Evolutionary conservation across 1,140 invertebrate species (phyloP).

Genomic region (Brachionus rotundiformis): DNA sequence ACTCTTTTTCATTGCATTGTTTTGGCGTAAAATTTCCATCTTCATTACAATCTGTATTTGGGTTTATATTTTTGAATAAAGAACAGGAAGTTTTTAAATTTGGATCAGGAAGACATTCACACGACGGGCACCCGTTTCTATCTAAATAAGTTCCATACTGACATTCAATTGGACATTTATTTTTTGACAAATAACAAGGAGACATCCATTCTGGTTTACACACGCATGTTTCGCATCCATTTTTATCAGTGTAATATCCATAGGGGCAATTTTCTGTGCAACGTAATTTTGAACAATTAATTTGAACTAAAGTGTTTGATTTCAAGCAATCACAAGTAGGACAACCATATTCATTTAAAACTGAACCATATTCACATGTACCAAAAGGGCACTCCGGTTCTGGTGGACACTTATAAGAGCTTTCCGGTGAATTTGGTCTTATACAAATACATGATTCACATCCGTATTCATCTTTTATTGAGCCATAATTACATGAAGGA

Average conservation of each 20-base stretch:
- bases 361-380: conserved; percentile 31
- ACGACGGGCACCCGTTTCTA: conserved; percentile 30
- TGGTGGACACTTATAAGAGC: background rate
- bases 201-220: conserved; percentile 45
- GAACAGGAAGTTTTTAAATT: background rate
- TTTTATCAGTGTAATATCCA: conserved; percentile 40
- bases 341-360: conserved; percentile 41
- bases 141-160: conserved; percentile 38
- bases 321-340: conserved; percentile 40
- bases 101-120: conserved; percentile 42
- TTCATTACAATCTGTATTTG: conserved; percentile 3
- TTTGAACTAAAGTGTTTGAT: background rate
- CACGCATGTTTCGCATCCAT: conserved; percentile 47
- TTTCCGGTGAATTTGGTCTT: conserved; percentile 11
- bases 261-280: background rate
- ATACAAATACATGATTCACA: conserved; percentile 52
- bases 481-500: conserved; percentile 31
- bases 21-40: conserved; percentile 4
- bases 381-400: conserved; percentile 21
- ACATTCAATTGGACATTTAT: background rate
- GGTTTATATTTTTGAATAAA: background rate
- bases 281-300: background rate
- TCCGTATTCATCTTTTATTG: conserved; percentile 50
- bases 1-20: conserved; percentile 44
- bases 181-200: background rate